Base-by-base conservation (phyloP, 2,888 invertebrate species). In the Gryllus longicercus region DNA sequence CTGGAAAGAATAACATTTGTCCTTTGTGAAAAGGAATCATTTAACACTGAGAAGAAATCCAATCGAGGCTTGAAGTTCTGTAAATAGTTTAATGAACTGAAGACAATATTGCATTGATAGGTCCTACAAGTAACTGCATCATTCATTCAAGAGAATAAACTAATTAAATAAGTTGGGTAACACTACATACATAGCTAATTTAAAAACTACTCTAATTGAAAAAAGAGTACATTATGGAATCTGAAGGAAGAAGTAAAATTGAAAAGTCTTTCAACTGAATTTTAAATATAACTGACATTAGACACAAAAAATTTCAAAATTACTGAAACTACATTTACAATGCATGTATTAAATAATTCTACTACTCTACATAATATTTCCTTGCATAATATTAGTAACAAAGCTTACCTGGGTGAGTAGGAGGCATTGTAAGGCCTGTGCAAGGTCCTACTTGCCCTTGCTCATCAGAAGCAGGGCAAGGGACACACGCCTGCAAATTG, bases 331-430 rank as follows among this genome's bases (percentile, higher is more conserved):
- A 1, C 12, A 8, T 38, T 38, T 38, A 38, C 38, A 38, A 0
- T 38, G 8, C 8, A 38, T 38, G 38, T 38, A 38, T 38, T 8
- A 38, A 38, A 38, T 38, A 38, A 5, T 8, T 38, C 38, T 38
- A 18, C 38, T 11, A 2, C 10, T 50, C 50, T 11, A 38, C 16
- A 4, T 11, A 63, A 78, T 1, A 18, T 18, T n/a, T 77, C n/a
- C 21, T 50, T 50, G 23, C 63, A 12, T 2, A 21, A 16, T 78
- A 23, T 74, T 10, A 12, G 12, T 74, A 4, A 50, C 10, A 38
- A 38, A 3, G 16, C 80, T 80, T 49, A 81, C 81, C 81, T 51
- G 79, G 63, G 51, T 79, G 81, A 78, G 63, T n/a, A 75, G 81
- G 63, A 49, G 79, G 81, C 38, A 81, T 49, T 51, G 81, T 75